Base-by-base conservation (phyloP, 1,140 invertebrate genomes). In the Brachionus calyciflorus region DNA sequence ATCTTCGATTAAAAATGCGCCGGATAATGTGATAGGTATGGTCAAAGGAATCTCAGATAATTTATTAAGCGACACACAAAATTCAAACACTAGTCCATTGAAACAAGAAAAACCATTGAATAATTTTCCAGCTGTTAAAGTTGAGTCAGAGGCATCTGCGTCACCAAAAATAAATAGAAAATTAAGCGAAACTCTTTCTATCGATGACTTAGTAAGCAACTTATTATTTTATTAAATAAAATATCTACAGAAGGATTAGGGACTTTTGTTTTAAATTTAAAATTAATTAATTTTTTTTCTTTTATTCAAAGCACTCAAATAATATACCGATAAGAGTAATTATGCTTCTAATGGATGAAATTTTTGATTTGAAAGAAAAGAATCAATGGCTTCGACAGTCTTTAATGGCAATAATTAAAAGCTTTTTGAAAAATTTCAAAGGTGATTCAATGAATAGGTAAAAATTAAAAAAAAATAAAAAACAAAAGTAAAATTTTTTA, bases 311-410 rank as follows among this genome's bases (percentile, higher is more conserved):
- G 44, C 28, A 51, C 26, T 70, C 55, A 7, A 65, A 41, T 28
- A 65, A 92, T 84, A 92, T 94, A 85, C 93, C 93, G 14, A 83
- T 94, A 63, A 87, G 92, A 79, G 92, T 94, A 79, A 89, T 94
- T 84, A 83, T 95, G 40, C 83, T 94, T 2, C 83, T 95, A 49
- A 90, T 94, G 88, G 92, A 94, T 82, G 93, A 95, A 88, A 90
- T 95, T 3, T 95, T 95, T 86, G 93, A 94, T 83, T 84, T 94
- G 49, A 90, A 91, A 84, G 89, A 89, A 48, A 88, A 91, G 80
- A 93, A 93, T 84, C 91, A 93, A 80, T 96, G 93, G 93, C 86
- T 95, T 21, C 83, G 93, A 55, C 85, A 92, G 69, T 87, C 91
- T 69, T 90, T 95, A 79, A 90, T 93, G 2, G 89, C 91, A 0